A percentile compares a stretch with the other conserved stretches of the same genome.
These are phyloP conservation scores for Tryphoninae sp. DNA, from an alignment of 2,888 invertebrate species.

Conservation along the genomic window DNA sequence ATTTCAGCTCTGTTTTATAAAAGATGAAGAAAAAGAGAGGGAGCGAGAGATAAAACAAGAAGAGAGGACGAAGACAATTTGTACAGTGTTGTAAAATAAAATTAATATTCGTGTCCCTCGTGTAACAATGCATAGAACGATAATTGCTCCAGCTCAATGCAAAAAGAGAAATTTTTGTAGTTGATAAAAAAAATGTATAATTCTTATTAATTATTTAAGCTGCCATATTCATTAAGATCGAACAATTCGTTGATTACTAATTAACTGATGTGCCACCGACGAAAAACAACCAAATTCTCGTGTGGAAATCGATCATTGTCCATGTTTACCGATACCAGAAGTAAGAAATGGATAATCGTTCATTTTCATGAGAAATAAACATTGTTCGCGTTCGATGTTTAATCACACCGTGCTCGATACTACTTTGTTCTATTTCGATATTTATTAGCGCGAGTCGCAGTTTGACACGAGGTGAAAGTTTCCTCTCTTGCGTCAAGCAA, in stretches of 20 bases:
- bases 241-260: conserved; percentile 18
- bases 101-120: conserved; percentile 34
- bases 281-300: conserved; percentile 9
- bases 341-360: neutral
- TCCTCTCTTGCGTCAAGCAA: conserved; percentile 67
- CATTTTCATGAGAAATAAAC: neutral
- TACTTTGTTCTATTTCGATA: conserved; percentile 6
- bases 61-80: conserved; percentile 30
- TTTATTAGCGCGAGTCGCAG: neutral
- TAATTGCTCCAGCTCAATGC: conserved; percentile 9
- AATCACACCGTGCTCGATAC: conserved; percentile 42
- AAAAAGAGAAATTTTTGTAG: neutral
- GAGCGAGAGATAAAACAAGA: neutral
- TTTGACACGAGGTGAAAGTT: conserved; percentile 48
- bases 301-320: neutral
- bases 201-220: conserved; percentile 42
- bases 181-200: conserved; percentile 11
- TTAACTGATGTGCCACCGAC: conserved; percentile 25
- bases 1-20: conserved; percentile 46
- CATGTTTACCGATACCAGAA: neutral
- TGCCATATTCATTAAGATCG: conserved; percentile 55
- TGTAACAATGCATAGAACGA: neutral
- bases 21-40: conserved; percentile 10
- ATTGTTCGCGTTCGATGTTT: conserved; percentile 48
- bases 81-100: conserved; percentile 60